Evolutionary conservation across 1,140 invertebrate species (phyloP).

Genomic region (Drosophila aff.): DNA sequence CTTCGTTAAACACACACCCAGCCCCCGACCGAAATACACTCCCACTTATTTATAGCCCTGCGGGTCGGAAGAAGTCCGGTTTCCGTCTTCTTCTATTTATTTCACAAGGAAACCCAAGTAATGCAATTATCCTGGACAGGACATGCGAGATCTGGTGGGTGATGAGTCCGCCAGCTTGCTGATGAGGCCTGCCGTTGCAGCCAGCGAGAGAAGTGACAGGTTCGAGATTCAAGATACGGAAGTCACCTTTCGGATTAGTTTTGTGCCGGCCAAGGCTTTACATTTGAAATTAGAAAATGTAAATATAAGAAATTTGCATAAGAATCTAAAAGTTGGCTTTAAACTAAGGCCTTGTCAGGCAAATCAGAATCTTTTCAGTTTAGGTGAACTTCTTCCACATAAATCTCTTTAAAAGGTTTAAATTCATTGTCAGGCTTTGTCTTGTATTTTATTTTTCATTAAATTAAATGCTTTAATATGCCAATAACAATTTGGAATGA

Average conservation of each 20-base stretch:
- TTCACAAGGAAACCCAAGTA: constrained; percentile 62
- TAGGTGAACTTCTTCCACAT: neutral
- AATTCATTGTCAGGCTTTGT: neutral
- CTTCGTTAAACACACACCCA: constrained; percentile 5
- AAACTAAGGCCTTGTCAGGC: neutral
- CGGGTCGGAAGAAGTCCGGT: constrained; percentile 69
- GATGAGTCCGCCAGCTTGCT: constrained; percentile 22
- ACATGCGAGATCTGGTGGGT: constrained; percentile 38
- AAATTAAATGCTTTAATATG: no score
- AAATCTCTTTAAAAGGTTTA: neutral
- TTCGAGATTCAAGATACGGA: constrained; percentile 33
- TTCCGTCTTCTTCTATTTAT: constrained; percentile 20
- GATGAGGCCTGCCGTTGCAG: constrained; percentile 33
- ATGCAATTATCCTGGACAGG: constrained; percentile 66
- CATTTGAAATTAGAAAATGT: constrained; percentile 27
- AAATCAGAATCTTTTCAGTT: neutral
- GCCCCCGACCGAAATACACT: constrained; percentile 37
- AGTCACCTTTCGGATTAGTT: constrained; percentile 5
- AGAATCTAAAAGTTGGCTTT: neutral
- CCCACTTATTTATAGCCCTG: constrained; percentile 74
- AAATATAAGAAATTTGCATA: constrained; percentile 28
- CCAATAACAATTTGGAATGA: no score
- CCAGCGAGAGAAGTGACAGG: neutral
- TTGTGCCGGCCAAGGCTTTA: neutral
- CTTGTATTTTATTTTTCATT: neutral